phyloP scores from a whole-genome alignment of 23 tunicate species.

The Trididemnum clinides region DNA sequence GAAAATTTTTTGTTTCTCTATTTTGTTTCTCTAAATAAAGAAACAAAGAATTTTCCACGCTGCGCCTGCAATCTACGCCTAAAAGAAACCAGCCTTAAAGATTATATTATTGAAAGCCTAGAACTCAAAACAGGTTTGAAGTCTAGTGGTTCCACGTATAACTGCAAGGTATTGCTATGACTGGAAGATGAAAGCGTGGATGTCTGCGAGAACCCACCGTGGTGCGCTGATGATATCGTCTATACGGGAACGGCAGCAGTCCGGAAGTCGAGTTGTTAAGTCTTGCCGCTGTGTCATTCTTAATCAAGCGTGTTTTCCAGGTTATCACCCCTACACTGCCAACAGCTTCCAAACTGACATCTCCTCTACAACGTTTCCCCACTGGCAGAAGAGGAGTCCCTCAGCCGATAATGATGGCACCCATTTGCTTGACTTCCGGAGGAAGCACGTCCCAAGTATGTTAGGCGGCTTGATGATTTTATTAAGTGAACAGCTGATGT shows the following conservation, averaged over 20 bases:
- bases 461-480: background rate
- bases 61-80: no score
- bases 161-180: no score
- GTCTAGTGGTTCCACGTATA: no score
- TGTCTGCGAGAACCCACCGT: no score
- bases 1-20: no score
- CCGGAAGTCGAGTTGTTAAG: background rate
- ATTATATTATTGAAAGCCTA: no score
- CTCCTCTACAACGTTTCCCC: slow-evolving; percentile 33
- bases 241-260: background rate
- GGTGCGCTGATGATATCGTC: background rate
- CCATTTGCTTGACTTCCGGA: slow-evolving; percentile 40
- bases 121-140: no score
- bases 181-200: no score
- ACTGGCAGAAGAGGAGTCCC: slow-evolving; percentile 33
- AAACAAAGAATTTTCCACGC: no score
- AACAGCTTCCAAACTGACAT: slow-evolving; percentile 13
- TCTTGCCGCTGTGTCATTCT: no score
- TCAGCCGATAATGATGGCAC: slow-evolving; percentile 52
- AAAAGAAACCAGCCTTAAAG: no score
- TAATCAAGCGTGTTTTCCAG: slow-evolving; percentile 37
- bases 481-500: background rate
- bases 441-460: background rate
- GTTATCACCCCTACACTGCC: slow-evolving; percentile 66
- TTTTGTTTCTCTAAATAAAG: no score